Evolutionary conservation across 2,888 invertebrate species (phyloP).

Genomic region (Caenorhabditis imperialis): DNA sequence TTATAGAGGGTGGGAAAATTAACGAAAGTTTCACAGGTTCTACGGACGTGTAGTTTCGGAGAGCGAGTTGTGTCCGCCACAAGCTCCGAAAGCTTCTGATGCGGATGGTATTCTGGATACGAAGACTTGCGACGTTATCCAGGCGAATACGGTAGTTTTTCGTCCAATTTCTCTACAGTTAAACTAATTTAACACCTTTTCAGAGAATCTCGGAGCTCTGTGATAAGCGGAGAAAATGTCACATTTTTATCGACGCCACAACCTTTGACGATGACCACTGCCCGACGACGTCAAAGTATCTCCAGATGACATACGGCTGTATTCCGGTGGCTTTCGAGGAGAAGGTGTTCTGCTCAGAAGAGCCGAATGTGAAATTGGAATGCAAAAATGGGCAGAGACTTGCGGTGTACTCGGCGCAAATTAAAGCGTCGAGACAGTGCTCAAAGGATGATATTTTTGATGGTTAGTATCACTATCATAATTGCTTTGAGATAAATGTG

Average conservation of each 20-base stretch:
- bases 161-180: background rate
- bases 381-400: conserved; percentile 88
- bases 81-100: conserved; percentile 17
- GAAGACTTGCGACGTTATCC: conserved; percentile 73
- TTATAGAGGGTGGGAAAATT: no score
- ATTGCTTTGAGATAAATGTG: background rate
- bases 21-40: no score
- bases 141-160: conserved; percentile 71
- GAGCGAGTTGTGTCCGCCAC: conserved; percentile 72
- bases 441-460: conserved; percentile 14
- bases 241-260: conserved; percentile 90
- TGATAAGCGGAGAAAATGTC: conserved; percentile 92
- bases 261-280: conserved; percentile 91
- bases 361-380: conserved; percentile 86
- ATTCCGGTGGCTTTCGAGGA: conserved; percentile 96
- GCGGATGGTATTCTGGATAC: conserved; percentile 16
- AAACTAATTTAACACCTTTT: conserved; percentile 78
- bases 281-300: conserved; percentile 91
- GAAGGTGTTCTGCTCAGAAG: conserved; percentile 87
- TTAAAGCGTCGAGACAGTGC: conserved; percentile 40
- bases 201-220: conserved; percentile 95
- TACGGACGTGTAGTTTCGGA: conserved; percentile 77
- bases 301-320: conserved; percentile 96
- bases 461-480: conserved; percentile 8
- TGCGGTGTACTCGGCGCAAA: conserved; percentile 88